These are phyloP conservation scores for Trachelus troglodyta DNA, from an alignment of 2,888 invertebrate species.

Conservation along the genomic window DNA sequence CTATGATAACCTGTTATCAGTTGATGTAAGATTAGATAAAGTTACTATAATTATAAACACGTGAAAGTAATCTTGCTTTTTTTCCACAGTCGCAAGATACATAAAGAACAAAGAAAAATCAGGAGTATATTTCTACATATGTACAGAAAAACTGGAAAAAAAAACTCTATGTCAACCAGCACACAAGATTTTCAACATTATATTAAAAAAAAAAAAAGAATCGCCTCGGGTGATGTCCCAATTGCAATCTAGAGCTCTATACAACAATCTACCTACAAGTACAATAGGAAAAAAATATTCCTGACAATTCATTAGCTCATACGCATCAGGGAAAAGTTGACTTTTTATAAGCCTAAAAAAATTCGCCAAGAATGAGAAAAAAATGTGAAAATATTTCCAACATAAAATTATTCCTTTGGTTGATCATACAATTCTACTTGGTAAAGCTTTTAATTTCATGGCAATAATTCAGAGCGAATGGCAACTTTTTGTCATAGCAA, in stretches of 20 bases:
- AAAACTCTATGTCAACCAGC: neutral
- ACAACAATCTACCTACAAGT: slow-evolving; percentile 30
- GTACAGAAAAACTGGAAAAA: neutral
- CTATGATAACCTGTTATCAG: neutral
- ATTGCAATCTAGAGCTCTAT: slow-evolving; percentile 41
- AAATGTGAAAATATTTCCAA: neutral
- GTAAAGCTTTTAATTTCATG: neutral
- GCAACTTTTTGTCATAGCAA: neutral
- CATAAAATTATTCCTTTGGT: neutral
- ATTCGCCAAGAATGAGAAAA: neutral
- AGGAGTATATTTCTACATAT: neutral
- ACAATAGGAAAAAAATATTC: too few species aligned
- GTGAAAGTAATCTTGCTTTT: neutral
- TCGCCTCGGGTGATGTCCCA: slow-evolving; percentile 35
- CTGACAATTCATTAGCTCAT: neutral
- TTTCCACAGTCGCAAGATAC: neutral
- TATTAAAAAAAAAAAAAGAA: neutral
- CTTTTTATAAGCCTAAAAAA: neutral
- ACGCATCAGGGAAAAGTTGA: neutral
- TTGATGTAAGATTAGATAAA: neutral
- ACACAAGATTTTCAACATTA: neutral
- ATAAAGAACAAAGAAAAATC: neutral
- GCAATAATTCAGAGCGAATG: neutral
- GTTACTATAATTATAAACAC: neutral
- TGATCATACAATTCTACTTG: neutral